Evolutionary conservation across 1,140 invertebrate genomes (phyloP).

Genomic region (Batillaria attramentaria): DNA sequence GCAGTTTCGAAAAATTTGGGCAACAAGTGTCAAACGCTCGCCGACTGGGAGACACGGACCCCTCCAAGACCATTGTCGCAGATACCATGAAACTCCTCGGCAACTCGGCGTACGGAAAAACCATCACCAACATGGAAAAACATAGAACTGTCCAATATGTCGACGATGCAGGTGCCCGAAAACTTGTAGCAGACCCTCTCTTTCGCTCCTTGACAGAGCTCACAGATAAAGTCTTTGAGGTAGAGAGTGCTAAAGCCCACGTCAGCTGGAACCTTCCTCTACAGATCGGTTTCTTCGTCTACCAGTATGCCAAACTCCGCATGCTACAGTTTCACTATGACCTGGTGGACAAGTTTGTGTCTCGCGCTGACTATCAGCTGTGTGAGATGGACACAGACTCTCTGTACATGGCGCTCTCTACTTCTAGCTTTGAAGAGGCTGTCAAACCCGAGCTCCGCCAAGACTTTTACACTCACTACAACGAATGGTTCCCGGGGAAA

Average conservation of each 20-base stretch:
- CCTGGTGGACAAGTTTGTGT: too few relatives aligned
- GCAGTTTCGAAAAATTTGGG: background rate
- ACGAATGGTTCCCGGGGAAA: too few relatives aligned
- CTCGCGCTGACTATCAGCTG: too few relatives aligned
- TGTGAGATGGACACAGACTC: too few relatives aligned
- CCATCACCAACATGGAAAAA: background rate
- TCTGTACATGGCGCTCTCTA: too few relatives aligned
- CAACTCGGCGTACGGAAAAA: background rate
- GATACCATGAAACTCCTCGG: background rate
- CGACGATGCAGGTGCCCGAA: background rate
- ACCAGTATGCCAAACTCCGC: constrained; percentile 31
- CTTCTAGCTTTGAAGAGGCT: too few relatives aligned
- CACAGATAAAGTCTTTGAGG: background rate
- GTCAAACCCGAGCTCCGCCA: too few relatives aligned
- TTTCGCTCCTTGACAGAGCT: background rate
- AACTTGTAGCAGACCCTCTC: background rate
- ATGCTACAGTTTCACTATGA: too few relatives aligned
- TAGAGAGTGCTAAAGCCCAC: background rate
- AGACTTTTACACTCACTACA: too few relatives aligned
- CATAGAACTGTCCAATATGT: background rate
- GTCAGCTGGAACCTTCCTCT: background rate
- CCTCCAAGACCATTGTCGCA: background rate
- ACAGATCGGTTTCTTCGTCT: constrained; percentile 2
- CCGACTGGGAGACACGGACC: background rate
- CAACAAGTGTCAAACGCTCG: background rate